phyloP scores from a whole-genome alignment of 2,797 vertebrate species.

The Gobio occitaniae region DNA sequence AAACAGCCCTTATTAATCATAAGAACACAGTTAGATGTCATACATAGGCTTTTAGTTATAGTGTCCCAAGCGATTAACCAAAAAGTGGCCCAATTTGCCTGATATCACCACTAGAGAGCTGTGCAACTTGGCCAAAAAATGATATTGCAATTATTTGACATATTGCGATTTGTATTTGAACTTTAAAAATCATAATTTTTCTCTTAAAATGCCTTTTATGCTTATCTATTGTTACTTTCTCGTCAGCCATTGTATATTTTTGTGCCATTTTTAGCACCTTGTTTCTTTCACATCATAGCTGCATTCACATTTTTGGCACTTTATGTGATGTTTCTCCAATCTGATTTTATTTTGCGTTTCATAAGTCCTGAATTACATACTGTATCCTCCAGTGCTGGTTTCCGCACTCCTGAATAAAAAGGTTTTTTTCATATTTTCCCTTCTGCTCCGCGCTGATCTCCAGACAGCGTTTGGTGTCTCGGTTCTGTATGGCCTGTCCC shows the following conservation, averaged over 20 bases:
- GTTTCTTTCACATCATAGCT: not conserved
- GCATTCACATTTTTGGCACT: not conserved
- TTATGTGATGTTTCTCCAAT: not conserved
- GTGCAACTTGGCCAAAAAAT: no score
- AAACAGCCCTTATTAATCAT: not conserved
- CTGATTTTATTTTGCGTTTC: slow-evolving; percentile 19
- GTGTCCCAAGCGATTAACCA: not conserved
- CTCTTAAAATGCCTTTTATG: not conserved
- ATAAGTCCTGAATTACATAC: slow-evolving; percentile 60
- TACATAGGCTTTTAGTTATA: not conserved
- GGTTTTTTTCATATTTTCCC: slow-evolving; percentile 28
- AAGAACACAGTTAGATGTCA: not conserved
- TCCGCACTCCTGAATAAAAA: slow-evolving; percentile 70
- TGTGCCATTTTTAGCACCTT: not conserved
- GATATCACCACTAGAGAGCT: not conserved
- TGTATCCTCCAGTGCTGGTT: slow-evolving; percentile 74
- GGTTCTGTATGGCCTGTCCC: slow-evolving; percentile 72
- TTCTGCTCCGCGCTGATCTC: slow-evolving; percentile 55
- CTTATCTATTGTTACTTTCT: not conserved
- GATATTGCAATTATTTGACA: no score
- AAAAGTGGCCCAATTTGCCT: not conserved
- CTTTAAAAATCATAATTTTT: not conserved
- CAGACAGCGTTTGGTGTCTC: slow-evolving; percentile 72
- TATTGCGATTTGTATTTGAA: not conserved
- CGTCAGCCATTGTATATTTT: not conserved